Conservation (phyloP, 1,140 invertebrate species). For the Pogonus chalceus region DNA sequence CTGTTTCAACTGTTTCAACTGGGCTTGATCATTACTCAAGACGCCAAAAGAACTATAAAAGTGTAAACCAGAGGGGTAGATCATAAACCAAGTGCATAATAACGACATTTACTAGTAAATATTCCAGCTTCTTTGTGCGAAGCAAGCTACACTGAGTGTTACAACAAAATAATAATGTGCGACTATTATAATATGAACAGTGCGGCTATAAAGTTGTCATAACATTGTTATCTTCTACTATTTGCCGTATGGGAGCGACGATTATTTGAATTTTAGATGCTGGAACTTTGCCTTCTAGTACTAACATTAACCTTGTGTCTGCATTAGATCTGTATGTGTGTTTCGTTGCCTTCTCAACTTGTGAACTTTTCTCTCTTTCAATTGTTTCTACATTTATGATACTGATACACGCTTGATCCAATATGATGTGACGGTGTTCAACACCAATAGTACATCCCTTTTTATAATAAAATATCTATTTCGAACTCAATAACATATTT, state of each 20-base stretch:
- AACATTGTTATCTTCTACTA: neutral
- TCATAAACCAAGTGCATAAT: slow-evolving; percentile 4
- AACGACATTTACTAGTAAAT: neutral
- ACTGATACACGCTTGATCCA: too few relatives aligned
- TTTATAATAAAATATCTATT: too few relatives aligned
- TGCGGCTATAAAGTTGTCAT: neutral
- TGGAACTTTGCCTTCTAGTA: neutral
- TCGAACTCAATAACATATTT: too few relatives aligned
- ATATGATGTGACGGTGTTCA: too few relatives aligned
- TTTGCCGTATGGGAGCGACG: neutral
- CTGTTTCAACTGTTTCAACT: neutral
- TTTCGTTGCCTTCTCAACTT: too few relatives aligned
- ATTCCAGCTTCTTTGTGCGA: neutral
- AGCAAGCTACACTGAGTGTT: neutral
- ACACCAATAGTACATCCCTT: too few relatives aligned
- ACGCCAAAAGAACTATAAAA: slow-evolving; percentile 1
- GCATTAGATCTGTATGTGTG: too few relatives aligned
- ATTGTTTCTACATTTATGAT: too few relatives aligned
- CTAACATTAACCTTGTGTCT: too few relatives aligned
- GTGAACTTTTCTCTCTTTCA: too few relatives aligned
- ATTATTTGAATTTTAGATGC: neutral
- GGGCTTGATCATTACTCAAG: slow-evolving; percentile 4
- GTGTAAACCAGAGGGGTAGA: slow-evolving; percentile 1
- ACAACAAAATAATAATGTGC: neutral
- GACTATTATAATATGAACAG: neutral